Percentiles rank a stretch among this genome's conserved stretches.
phyloP scores from a whole-genome alignment of 2,113 vertebrate genomes.

The Phylloscopus whistleri region DNA sequence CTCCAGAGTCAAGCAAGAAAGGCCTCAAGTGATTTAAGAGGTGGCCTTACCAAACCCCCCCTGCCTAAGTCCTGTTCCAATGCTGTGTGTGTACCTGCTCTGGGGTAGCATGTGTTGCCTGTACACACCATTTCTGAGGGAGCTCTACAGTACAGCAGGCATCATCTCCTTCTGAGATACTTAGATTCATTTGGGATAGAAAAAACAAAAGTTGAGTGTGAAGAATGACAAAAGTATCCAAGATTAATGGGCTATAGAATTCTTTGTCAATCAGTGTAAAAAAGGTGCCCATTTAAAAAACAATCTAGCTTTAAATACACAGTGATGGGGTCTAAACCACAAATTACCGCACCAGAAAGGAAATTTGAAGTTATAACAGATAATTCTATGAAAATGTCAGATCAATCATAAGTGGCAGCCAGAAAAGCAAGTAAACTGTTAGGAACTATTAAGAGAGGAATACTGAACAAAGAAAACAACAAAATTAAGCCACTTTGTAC shows the following conservation, averaged over 20 bases:
- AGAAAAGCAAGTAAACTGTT: not conserved
- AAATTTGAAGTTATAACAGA: not conserved
- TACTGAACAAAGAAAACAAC: not conserved
- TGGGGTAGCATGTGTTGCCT: not conserved
- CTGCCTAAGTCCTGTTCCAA: not conserved
- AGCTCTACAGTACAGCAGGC: not conserved
- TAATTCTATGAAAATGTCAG: constrained; percentile 4
- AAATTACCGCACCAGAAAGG: not conserved
- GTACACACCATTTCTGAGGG: not conserved
- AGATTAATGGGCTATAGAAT: not conserved
- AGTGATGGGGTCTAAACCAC: not conserved
- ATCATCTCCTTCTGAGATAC: not conserved
- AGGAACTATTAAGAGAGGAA: not conserved
- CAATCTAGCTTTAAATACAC: not conserved
- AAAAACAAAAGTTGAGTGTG: not conserved
- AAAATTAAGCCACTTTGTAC: not conserved
- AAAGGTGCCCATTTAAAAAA: not conserved
- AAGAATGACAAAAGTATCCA: not conserved
- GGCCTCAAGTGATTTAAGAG: not conserved
- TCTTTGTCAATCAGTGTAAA: not conserved
- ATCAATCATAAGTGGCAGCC: not conserved
- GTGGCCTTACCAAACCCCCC: not conserved
- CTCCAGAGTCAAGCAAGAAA: not conserved
- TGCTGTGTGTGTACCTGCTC: not conserved
- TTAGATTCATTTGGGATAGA: not conserved